These are phyloP conservation scores for Pogonomyrmex californicus DNA, from an alignment of 1,140 invertebrate genomes.

Conservation along the genomic window DNA sequence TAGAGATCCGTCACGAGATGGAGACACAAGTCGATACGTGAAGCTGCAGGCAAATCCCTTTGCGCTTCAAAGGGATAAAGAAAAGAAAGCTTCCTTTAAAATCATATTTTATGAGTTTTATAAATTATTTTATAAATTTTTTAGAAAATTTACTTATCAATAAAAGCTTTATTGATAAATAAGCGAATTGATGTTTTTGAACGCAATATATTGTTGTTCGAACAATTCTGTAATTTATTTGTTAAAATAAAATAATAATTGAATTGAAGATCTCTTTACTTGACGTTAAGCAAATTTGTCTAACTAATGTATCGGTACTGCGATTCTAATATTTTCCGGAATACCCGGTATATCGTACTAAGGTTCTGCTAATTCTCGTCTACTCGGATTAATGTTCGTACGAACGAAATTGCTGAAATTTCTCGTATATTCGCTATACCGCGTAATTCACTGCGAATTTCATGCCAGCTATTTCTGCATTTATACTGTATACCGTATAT, in stretches of 20 bases:
- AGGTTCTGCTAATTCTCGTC: slow-evolving; percentile 44
- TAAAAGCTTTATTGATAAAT: not conserved
- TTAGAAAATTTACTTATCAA: not conserved
- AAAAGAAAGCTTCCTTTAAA: not conserved
- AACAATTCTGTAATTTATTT: not conserved
- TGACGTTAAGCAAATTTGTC: not conserved
- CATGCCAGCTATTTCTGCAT: slow-evolving; percentile 41
- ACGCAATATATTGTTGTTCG: not conserved
- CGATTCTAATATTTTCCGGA: slow-evolving; percentile 9
- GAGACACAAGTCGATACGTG: slow-evolving; percentile 23
- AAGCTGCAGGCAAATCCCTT: not conserved
- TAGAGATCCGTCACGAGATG: slow-evolving; percentile 29
- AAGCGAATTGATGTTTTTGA: not conserved
- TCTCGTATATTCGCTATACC: slow-evolving; percentile 49
- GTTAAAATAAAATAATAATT: not conserved
- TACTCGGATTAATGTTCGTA: slow-evolving; percentile 40
- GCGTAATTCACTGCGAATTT: slow-evolving; percentile 49
- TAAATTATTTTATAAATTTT: not conserved
- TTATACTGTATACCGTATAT: slow-evolving; percentile 13
- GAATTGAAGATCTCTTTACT: not conserved
- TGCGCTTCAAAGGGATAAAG: not conserved
- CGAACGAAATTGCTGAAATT: slow-evolving; percentile 51
- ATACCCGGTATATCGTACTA: slow-evolving; percentile 15
- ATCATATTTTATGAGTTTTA: not conserved
- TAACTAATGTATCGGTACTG: not conserved